Evolutionary conservation across 2,113 vertebrate genomes (phyloP), one percentile per base, ranked within the genome.

Genomic region (Bufo gargarizans): DNA sequence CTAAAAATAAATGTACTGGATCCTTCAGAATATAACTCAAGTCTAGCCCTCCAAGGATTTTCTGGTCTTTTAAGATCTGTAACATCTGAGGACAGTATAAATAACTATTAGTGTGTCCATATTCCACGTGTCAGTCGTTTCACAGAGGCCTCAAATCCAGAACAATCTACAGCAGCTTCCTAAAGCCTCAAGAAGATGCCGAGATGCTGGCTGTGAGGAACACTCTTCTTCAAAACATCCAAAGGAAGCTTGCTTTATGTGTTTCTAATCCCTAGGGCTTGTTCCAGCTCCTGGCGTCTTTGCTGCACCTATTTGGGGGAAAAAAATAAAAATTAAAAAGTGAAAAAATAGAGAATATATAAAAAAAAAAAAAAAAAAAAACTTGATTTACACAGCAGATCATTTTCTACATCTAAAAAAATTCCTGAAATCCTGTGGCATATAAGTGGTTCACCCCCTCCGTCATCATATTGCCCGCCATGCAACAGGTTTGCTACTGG

Each of bases 211-310:
- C 17, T 10, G 45, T 20, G 47, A 89, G 82, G 49, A 55, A 17
- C 82, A 11, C 74, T 77, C 55, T 22, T 33, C n/a, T 53, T 83
- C 7, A 77, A 71, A 47, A 56, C 71, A 77, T 67, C 59, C 55
- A 65, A 10, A 63, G 59, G 49, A 12, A 69, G 72, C 74, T 55
- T 69, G 22, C 16, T 67, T 84, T 97, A 97, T 93, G 98, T 99
- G 93, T 99, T 99, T 89, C 98, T 95, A 95, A 99, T 99, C 45
- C 98, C 98, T 79, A 99, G 95, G 33, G 98, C 98, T 94, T 99
- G 98, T 93, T 99, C 98, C 95, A 99, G 49, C 90, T 99, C 98
- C 95, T 99, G 98, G 79, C 98, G 92, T 90, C 98, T 94, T 92
- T 99, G 98, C 93, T 99, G 98, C 90, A 99, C 98, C 98, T 99